Evolutionary conservation across 2,113 vertebrate species (phyloP), one percentile per base, ranked within the genome.

Genomic region (Engraulis encrasicolus): DNA sequence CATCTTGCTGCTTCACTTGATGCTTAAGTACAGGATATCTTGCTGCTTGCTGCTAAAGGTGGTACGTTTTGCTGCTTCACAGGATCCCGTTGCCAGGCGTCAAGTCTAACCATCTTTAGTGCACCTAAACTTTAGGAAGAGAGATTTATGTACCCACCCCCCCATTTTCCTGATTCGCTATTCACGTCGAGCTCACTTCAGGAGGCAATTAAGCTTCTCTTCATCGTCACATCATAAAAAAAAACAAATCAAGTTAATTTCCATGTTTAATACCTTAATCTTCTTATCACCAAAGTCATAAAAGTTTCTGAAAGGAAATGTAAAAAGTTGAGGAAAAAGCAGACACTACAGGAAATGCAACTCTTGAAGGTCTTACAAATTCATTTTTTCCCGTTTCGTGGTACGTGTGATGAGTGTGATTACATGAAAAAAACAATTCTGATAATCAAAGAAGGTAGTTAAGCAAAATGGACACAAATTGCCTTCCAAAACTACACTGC

Each of bases 401-500:
- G 27, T 2, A 36, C 34, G 66, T 14, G 12, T 31, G 0, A 34
- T 2, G 9, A 36, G 27, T 4, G 15, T 74, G 27, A 74, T 14
- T 27, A 71, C 23, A 66, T 7, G 45, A 66, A 6, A 66, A 9
- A 66, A 66, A 71, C 61, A 34, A 45, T 85, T 86, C 85, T 50
- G 23, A 14, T 18, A 34, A 11, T 50, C 85, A 84, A 82, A 66
- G 48, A 61, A 20, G 1, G 78, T 66, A 83, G 86, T 90, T 85
- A 82, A n/a, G n/a, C n/a, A n/a, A 87, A 90, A 86, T n/a, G 23
- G 66, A 80, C 54, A 81, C 83, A 66, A 82, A 85, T 83, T 82
- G 71, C 78, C 84, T 80, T 50, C 36, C 49, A 80, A 54, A 78
- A 71, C 77, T 18, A 78, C 84, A 85, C 19, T 50, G 38, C 34